Evolutionary conservation across 2,888 invertebrate species (phyloP), one percentile per base, ranked within the genome.

Genomic region (Drosophila picticornis): DNA sequence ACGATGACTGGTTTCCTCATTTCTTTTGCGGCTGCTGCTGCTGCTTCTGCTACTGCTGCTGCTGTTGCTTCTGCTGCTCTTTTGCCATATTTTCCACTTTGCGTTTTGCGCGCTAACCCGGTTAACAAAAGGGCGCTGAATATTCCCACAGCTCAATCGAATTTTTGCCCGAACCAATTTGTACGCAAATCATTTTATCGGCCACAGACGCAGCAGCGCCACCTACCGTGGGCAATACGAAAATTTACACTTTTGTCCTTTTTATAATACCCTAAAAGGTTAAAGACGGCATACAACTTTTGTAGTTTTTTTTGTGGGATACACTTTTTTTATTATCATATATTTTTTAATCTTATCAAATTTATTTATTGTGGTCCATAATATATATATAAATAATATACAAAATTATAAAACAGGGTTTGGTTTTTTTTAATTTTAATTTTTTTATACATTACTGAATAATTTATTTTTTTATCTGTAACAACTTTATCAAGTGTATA

Each of bases 131-230:
- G 86, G 85, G 73, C 76, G 71, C 74, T 73, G 84, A 82, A 87
- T 80, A 90, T 90, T 90, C 88, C 85, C 90, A 82, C 83, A 88
- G 83, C 86, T 87, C 88, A 90, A 91, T 91, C 87, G 91, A 90
- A 87, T 91, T 90, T 90, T 88, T 62, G 80, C 83, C 83, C 81
- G 75, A 91, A 86, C 85, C 90, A 90, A 91, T 91, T 91, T 91
- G 88, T 90, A 91, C 91, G 88, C 88, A 90, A 90, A 91, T 90
- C 90, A 91, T 91, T 91, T 91, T 90, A 91, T 86, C 78, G 83
- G 80, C 70, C 72, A 85, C 22, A 25, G 34, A 57, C 65, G 61
- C 55, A 58, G 62, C 68, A 81, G 72, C 71, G 77, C 61, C 69
- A 75, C 68, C 75, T 75, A 69, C 63, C 61, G 72, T 73, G 72